Percentiles rank a stretch among this genome's conserved stretches.
Conservation (phyloP, 2,113 vertebrate species). For the Equus quagga region DNA sequence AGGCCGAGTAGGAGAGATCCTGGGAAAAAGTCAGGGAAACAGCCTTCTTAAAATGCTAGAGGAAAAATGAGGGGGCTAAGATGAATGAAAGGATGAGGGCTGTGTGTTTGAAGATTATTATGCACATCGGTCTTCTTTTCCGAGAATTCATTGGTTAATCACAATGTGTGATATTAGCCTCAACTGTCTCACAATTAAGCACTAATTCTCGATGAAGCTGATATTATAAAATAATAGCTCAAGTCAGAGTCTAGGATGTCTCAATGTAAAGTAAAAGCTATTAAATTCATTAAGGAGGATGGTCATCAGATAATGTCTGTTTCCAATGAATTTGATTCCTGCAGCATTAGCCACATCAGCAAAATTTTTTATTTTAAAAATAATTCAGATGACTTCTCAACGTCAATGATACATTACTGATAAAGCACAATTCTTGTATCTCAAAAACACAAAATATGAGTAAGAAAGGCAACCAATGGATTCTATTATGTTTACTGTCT, state of each 20-base stretch:
- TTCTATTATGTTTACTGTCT: background rate
- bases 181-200: conserved; percentile 80
- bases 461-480: conserved; percentile 7
- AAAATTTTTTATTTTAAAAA: conserved; percentile 58
- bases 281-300: conserved; percentile 77
- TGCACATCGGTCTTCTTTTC: conserved; percentile 42
- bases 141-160: conserved; percentile 66
- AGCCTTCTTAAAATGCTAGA: background rate
- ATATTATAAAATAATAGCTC: conserved; percentile 83
- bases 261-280: conserved; percentile 79
- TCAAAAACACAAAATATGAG: conserved; percentile 24
- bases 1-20: background rate
- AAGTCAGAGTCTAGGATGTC: conserved; percentile 79
- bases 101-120: background rate
- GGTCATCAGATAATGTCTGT: conserved; percentile 80
- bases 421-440: background rate
- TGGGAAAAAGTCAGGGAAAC: background rate
- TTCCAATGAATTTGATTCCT: conserved; percentile 76
- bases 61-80: background rate
- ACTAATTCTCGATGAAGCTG: conserved; percentile 77
- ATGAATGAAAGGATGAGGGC: background rate
- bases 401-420: background rate
- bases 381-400: conserved; percentile 14
- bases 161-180: conserved; percentile 49
- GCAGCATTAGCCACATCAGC: conserved; percentile 48